These are phyloP conservation scores for Ommatoiulus sabulosus DNA, from an alignment of 2,888 invertebrate genomes.

Conservation along the genomic window DNA sequence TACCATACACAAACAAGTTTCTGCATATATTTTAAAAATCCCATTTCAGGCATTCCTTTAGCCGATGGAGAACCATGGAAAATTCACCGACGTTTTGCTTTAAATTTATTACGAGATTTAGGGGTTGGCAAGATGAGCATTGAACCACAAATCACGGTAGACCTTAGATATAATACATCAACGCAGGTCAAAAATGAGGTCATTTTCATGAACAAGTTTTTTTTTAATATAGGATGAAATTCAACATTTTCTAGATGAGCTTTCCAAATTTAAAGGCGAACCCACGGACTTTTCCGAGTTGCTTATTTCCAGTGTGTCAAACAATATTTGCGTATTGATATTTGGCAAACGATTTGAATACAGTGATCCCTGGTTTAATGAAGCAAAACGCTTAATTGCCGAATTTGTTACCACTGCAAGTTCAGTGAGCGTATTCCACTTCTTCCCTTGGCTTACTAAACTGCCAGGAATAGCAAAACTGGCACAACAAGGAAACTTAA, in stretches of 20 bases:
- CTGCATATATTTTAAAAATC: not conserved
- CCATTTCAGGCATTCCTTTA: not conserved
- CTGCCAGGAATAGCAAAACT: not conserved
- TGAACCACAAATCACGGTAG: conserved; percentile 45
- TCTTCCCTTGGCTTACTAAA: not conserved
- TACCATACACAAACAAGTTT: too few species aligned
- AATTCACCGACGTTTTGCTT: conserved; percentile 27
- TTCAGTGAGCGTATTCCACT: not conserved
- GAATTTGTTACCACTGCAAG: not conserved
- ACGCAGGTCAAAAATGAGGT: too few species aligned
- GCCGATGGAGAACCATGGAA: conserved; percentile 29
- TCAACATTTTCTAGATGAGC: conserved; percentile 45
- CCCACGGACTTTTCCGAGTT: not conserved
- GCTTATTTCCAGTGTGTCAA: not conserved
- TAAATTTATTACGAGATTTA: not conserved
- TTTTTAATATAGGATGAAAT: conserved; percentile 47
- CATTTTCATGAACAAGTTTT: too few species aligned
- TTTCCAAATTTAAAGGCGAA: not conserved
- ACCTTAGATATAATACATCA: not conserved
- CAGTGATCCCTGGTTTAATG: conserved; percentile 49
- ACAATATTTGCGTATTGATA: conserved; percentile 52
- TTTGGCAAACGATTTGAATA: conserved; percentile 53
- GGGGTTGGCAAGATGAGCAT: conserved; percentile 41
- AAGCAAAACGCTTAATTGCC: not conserved
- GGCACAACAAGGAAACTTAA: not conserved